phyloP scores from a whole-genome alignment of 2,113 vertebrate genomes.

The Channa maculata region DNA sequence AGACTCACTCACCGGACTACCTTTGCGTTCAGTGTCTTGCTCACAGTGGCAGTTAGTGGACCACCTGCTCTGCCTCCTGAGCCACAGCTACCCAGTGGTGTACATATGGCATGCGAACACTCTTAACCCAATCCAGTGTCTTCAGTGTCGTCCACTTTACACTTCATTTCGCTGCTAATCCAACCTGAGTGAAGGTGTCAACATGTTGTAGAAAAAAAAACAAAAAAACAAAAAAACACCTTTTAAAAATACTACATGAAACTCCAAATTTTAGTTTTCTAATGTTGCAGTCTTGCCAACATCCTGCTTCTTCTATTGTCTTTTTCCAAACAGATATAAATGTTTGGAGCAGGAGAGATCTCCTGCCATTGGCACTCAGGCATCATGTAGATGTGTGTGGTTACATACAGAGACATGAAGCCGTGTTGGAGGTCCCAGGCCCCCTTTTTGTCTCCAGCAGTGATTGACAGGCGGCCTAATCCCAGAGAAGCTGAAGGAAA shows the following conservation, averaged over 20 bases:
- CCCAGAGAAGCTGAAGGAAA: constrained; percentile 73
- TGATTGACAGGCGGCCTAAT: constrained; percentile 70
- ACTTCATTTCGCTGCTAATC: constrained; percentile 4
- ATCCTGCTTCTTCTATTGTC: constrained; percentile 18
- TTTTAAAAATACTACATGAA: constrained; percentile 5
- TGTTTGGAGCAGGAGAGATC: constrained; percentile 8
- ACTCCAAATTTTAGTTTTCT: constrained; percentile 35
- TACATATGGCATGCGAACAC: too few relatives aligned
- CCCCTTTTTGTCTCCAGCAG: constrained; percentile 54
- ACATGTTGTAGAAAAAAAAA: too few relatives aligned
- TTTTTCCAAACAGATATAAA: constrained; percentile 15
- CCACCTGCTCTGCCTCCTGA: too few relatives aligned
- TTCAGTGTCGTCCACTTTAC: neutral
- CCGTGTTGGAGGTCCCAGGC: constrained; percentile 64
- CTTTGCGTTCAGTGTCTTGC: too few relatives aligned
- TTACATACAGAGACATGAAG: constrained; percentile 33
- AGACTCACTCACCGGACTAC: too few relatives aligned
- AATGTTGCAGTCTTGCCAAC: constrained; percentile 38
- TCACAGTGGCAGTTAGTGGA: too few relatives aligned
- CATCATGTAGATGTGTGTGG: constrained; percentile 40
- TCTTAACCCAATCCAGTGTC: neutral
- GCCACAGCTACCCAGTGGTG: too few relatives aligned
- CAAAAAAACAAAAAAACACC: too few relatives aligned
- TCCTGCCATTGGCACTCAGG: constrained; percentile 26
- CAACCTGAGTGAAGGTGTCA: neutral